A percentile compares a stretch with the other conserved stretches of the same genome.
These are phyloP conservation scores for Aramus guarauna DNA, from an alignment of 2,113 vertebrate species.

Conservation along the genomic window DNA sequence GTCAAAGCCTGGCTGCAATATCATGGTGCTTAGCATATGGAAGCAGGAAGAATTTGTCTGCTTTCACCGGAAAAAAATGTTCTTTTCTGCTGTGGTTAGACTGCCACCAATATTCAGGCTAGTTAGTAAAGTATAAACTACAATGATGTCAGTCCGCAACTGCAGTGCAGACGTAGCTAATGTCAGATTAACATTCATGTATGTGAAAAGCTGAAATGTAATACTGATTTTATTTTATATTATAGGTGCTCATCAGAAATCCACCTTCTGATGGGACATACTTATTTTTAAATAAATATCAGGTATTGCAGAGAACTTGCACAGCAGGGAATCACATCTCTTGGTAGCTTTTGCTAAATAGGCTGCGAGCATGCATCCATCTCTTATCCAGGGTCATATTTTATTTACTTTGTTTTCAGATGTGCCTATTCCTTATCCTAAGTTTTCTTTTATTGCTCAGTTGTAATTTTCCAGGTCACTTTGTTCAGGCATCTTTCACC, in stretches of 20 bases:
- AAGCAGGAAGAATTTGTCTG: background rate
- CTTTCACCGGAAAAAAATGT: background rate
- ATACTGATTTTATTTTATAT: background rate
- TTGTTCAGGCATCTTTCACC: background rate
- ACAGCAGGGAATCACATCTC: background rate
- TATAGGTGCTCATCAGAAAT: background rate
- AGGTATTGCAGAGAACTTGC: background rate
- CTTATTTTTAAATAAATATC: constrained; percentile 19
- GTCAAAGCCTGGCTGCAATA: background rate
- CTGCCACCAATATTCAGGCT: background rate
- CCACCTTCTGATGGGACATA: background rate
- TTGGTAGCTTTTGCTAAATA: background rate
- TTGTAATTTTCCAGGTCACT: background rate
- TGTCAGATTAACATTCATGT: background rate
- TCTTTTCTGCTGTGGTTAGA: background rate
- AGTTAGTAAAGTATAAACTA: background rate
- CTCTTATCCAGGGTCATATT: background rate
- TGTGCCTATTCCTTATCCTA: background rate
- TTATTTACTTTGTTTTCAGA: constrained; percentile 37
- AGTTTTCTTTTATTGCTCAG: background rate
- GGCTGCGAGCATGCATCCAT: background rate
- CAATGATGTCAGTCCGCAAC: background rate
- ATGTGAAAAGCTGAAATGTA: background rate
- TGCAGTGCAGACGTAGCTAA: background rate
- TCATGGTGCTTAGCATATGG: background rate